Percentiles rank a stretch among this genome's conserved stretches.
phyloP scores from a whole-genome alignment of 2,113 vertebrate genomes.

The Eleginops maclovinus region DNA sequence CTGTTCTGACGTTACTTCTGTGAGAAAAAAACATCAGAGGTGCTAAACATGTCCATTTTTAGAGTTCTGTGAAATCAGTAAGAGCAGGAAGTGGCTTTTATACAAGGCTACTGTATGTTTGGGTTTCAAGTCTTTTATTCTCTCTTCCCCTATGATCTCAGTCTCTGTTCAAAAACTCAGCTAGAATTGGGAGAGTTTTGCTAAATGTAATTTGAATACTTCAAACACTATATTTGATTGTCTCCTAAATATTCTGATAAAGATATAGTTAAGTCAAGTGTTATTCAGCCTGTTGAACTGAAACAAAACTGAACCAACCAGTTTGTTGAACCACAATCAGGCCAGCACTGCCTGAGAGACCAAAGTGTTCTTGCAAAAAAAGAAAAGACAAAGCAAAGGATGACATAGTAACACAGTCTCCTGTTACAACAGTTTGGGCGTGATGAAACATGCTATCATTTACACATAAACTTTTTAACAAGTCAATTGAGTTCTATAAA shows the following conservation, averaged over 20 bases:
- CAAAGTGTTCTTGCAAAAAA: too few species aligned
- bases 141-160: neutral
- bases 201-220: neutral
- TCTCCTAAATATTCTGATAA: neutral
- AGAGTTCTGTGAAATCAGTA: neutral
- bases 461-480: neutral
- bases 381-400: too few species aligned
- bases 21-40: neutral
- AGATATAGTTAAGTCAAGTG: neutral
- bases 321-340: neutral
- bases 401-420: neutral
- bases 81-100: neutral
- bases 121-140: too few species aligned
- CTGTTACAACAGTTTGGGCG: neutral
- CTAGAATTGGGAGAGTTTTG: neutral
- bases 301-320: too few species aligned
- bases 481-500: neutral
- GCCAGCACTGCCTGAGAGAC: too few species aligned
- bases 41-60: neutral
- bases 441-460: neutral
- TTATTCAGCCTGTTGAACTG: neutral
- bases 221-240: neutral
- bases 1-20: neutral
- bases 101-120: accelerated
- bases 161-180: neutral